Percentiles rank a stretch among this genome's conserved stretches.
phyloP scores from a whole-genome alignment of 2,113 vertebrate species.

The Larimichthys crocea region DNA sequence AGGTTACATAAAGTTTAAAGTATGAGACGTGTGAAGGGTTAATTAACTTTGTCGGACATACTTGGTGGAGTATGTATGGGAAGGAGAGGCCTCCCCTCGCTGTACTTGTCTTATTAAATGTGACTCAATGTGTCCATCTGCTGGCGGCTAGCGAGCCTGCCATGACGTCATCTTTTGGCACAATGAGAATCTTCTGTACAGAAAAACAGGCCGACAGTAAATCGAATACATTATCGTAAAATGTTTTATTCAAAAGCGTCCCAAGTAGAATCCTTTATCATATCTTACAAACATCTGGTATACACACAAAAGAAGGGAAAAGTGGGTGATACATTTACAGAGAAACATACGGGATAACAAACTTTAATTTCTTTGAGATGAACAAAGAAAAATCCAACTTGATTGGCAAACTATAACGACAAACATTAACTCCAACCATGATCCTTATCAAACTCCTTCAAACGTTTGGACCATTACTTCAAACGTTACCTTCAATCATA shows the following conservation, averaged over 20 bases:
- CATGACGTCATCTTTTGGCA: constrained; percentile 53
- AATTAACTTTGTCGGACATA: background rate
- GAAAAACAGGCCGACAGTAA: background rate
- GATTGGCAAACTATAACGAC: constrained; percentile 55
- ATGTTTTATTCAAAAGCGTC: constrained; percentile 80
- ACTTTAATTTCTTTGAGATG: constrained; percentile 27
- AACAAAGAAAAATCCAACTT: constrained; percentile 21
- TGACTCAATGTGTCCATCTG: constrained; percentile 68
- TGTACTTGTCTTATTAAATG: background rate
- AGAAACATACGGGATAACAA: constrained; percentile 40
- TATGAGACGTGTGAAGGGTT: background rate
- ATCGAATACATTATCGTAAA: constrained; percentile 65
- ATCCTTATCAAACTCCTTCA: constrained; percentile 20
- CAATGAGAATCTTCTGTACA: background rate
- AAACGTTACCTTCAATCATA: constrained; percentile 12
- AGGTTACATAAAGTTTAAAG: background rate
- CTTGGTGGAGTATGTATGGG: constrained; percentile 1
- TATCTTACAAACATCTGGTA: constrained; percentile 75
- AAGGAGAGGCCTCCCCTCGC: background rate
- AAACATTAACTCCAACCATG: constrained; percentile 20
- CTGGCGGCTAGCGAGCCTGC: constrained; percentile 55
- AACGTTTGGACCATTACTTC: constrained; percentile 1
- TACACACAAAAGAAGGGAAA: constrained; percentile 46
- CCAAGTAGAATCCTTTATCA: constrained; percentile 65
- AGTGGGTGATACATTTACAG: constrained; percentile 55